Evolutionary conservation across 2,113 vertebrate species (phyloP).

Genomic region (Empidonax alnorum): DNA sequence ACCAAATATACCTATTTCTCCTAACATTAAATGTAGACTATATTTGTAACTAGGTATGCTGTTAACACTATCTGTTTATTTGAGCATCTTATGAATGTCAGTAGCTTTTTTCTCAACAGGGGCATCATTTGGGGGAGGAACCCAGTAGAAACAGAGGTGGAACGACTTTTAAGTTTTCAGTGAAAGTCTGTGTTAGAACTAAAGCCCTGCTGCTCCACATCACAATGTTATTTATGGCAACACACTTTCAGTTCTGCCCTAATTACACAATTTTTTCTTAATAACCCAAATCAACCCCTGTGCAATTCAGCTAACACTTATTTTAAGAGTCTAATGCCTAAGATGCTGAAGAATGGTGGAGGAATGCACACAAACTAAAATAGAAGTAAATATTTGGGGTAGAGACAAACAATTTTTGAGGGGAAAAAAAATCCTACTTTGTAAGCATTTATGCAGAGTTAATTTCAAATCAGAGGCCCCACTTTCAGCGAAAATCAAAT

Average conservation of each 20-base stretch:
- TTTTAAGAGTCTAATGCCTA: background rate
- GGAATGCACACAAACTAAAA: background rate
- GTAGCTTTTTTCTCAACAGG: background rate
- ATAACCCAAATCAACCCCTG: background rate
- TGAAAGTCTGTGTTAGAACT: background rate
- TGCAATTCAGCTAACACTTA: background rate
- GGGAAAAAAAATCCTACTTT: background rate
- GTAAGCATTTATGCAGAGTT: background rate
- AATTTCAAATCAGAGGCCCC: background rate
- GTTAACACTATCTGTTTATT: background rate
- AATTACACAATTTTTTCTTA: background rate
- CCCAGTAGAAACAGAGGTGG: background rate
- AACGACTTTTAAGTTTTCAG: background rate
- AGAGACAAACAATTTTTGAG: background rate
- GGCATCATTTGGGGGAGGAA: background rate
- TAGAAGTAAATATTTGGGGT: slow-evolving; percentile 32
- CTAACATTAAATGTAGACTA: background rate
- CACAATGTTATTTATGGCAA: background rate
- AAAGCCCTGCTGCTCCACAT: background rate
- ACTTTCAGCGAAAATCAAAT: slow-evolving; percentile 19
- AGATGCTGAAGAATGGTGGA: background rate
- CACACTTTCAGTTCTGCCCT: background rate
- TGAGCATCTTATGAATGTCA: background rate
- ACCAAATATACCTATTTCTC: background rate
- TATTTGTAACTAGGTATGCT: background rate